Evolutionary conservation across 2,797 vertebrate genomes (phyloP).

Genomic region (Sebastes taczanowskii): DNA sequence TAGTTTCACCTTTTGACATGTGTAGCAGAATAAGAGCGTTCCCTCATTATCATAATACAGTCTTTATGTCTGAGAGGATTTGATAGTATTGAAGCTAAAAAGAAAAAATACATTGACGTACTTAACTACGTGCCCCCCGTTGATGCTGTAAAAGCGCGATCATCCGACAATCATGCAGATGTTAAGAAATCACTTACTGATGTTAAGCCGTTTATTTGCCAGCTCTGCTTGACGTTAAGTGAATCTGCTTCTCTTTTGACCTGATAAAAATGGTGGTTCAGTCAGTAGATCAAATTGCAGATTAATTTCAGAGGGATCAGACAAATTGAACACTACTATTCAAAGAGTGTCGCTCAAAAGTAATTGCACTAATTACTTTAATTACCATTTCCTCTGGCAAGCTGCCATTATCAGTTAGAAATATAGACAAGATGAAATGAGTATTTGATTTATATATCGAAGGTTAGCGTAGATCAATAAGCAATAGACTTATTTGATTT

Average conservation of each 20-base stretch:
- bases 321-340: constrained; percentile 16
- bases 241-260: constrained; percentile 35
- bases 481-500: constrained; percentile 22
- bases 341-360: constrained; percentile 24
- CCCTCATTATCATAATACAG: not conserved
- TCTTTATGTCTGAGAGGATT: constrained; percentile 17
- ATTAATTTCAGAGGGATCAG: constrained; percentile 28
- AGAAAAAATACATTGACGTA: not conserved
- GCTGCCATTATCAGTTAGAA: constrained; percentile 36
- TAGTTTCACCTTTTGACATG: constrained; percentile 33
- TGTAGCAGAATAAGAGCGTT: constrained; percentile 12
- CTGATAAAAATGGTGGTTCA: constrained; percentile 17
- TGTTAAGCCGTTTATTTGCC: constrained; percentile 5
- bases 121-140: not conserved
- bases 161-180: constrained; percentile 8
- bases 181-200: constrained; percentile 7
- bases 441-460: constrained; percentile 42
- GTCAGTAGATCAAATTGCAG: constrained; percentile 33
- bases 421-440: constrained; percentile 28
- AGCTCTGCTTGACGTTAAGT: constrained; percentile 11
- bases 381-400: constrained; percentile 38
- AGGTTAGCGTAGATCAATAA: constrained; percentile 21
- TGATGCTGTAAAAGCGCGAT: constrained; percentile 3
- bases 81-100: not conserved
- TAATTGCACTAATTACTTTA: constrained; percentile 52